Base-by-base conservation (phyloP, 2,888 invertebrate genomes). In the Anodontia alba region DNA sequence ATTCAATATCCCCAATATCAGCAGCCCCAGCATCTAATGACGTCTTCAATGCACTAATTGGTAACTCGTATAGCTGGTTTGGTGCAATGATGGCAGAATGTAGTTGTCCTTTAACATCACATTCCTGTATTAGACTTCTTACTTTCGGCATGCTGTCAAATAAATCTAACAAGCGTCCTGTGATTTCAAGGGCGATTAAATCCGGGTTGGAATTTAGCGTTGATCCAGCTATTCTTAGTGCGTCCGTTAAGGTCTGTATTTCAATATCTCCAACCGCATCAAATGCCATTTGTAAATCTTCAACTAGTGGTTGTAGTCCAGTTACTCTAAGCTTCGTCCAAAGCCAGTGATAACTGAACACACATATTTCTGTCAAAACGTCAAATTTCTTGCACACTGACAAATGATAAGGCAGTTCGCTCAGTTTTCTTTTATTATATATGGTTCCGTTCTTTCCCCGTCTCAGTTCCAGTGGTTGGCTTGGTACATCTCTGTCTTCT, bases 301-400 rank as follows among this genome's bases (percentile, higher is more conserved):
- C 97, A 2, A 99, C 95, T 0, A 99, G 97, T 0, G 98, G 97
- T 94, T 99, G 99, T n/a, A 99, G 95, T 0, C 99, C 98, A 91
- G 98, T 98, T 90, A 98, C 98, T 86, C 97, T 97, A 0, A 99
- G 95, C 93, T 99, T 99, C 0, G 98, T 98, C 93, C 98, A 98
- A 0, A 99, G 95, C 98, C 99, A 99, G 91, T 98, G 97, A 93
- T 99, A 99, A 95, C 98, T 98, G 95, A 99, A 99, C 0, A 99
- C 95, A 0, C 99, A 99, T 92, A 98, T 96, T 49, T 97, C 96
- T 92, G 98, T 98, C 20, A 99, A 95, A 94, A 98, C 98, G 76
- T 97, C 96, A 93, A 98, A 97, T 31, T 89, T 81, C 23, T 81
- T 71, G 73, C 90, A 88, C 42, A 86, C 75, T 0, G 89, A 76